Conservation (phyloP, 2,797 vertebrate genomes). For the Petrocephalus sullivani region DNA sequence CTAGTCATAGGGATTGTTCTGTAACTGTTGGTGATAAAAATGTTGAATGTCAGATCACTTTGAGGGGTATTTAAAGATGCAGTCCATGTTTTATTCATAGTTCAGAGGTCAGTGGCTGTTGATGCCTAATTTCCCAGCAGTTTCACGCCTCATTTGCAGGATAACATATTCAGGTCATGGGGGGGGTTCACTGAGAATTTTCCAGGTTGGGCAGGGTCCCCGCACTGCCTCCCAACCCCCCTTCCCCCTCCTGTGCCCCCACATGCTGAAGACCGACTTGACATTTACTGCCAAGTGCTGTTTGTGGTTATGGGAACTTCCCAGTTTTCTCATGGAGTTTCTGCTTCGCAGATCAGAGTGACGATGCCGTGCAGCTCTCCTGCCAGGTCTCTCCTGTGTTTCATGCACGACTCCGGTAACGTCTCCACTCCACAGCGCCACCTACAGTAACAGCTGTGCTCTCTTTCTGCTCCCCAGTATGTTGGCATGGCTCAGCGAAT, state of each 20-base stretch:
- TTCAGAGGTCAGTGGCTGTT: background rate
- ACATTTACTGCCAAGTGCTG: background rate
- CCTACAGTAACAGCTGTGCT: background rate
- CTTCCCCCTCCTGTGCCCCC: background rate
- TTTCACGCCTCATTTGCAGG: background rate
- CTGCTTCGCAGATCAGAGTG: background rate
- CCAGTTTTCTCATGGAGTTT: background rate
- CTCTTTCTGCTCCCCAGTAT: constrained; percentile 46
- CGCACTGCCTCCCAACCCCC: background rate
- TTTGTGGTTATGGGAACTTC: background rate
- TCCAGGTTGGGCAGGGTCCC: background rate
- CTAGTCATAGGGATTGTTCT: background rate
- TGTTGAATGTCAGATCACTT: background rate
- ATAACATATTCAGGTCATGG: background rate
- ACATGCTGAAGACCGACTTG: background rate
- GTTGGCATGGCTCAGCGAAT: constrained; percentile 63
- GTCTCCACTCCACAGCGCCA: background rate
- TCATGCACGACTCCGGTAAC: background rate
- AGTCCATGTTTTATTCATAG: background rate
- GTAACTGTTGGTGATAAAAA: background rate
- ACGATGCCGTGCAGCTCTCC: no score
- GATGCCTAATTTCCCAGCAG: background rate
- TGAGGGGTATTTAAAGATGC: background rate
- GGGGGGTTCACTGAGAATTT: background rate
- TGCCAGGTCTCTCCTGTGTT: background rate